Percentiles rank a stretch among this genome's conserved stretches.
These are phyloP conservation scores for Dasyurus viverrinus DNA, from an alignment of 2,113 vertebrate genomes.

Conservation along the genomic window DNA sequence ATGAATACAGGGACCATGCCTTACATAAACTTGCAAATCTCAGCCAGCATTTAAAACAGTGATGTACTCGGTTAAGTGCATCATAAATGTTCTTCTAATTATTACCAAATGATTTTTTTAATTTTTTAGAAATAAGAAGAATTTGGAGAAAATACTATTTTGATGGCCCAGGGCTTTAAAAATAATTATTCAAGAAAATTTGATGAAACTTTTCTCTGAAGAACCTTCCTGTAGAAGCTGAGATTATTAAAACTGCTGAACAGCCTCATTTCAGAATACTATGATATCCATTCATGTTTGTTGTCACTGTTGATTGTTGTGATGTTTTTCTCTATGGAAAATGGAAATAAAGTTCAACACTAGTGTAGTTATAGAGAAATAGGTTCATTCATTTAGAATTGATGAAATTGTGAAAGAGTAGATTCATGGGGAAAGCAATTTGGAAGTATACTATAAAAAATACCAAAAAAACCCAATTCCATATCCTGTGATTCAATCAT, in stretches of 20 bases:
- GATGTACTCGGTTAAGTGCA: background rate
- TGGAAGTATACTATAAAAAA: background rate
- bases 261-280: background rate
- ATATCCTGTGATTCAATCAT: background rate
- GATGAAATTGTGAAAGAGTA: background rate
- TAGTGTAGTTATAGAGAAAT: slow-evolving; percentile 12
- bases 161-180: background rate
- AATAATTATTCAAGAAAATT: background rate
- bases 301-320: background rate
- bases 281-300: background rate
- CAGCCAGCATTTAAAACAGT: background rate
- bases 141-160: background rate
- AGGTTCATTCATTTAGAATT: background rate
- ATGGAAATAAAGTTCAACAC: background rate
- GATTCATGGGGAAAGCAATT: background rate
- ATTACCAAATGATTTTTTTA: background rate
- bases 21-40: background rate
- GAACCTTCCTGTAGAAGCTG: background rate
- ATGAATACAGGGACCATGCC: background rate
- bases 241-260: background rate
- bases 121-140: background rate
- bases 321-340: background rate
- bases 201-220: background rate
- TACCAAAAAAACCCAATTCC: background rate
- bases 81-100: background rate